Conservation (phyloP, 2,797 vertebrate genomes). For the Hippocampus kuda region DNA sequence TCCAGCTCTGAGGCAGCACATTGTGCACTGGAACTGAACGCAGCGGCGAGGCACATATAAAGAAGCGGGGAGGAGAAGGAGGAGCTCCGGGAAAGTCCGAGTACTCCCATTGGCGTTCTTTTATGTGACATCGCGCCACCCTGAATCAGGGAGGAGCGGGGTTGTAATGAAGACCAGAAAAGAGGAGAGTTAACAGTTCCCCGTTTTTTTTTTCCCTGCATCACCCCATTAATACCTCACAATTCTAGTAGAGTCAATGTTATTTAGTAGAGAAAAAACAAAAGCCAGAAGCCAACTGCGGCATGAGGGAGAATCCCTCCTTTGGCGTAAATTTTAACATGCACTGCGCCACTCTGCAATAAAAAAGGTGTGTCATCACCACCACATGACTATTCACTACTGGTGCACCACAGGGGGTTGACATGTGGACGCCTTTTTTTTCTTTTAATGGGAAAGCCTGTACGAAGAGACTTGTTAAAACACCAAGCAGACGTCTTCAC, state of each 20-base stretch:
- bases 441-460: too few species aligned
- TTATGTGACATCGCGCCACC: constrained; percentile 50
- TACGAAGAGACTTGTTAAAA: neutral
- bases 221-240: constrained; percentile 41
- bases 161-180: constrained; percentile 48
- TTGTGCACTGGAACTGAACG: constrained; percentile 57
- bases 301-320: constrained; percentile 21
- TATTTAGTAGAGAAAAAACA: constrained; percentile 15
- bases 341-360: neutral
- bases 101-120: constrained; percentile 50
- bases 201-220: constrained; percentile 25
- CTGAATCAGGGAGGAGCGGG: constrained; percentile 44
- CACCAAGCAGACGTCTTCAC: neutral
- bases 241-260: constrained; percentile 22
- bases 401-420: too few species aligned
- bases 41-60: constrained; percentile 59
- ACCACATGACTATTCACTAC: too few species aligned
- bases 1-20: constrained; percentile 57
- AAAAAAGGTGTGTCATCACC: neutral
- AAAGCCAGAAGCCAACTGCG: neutral
- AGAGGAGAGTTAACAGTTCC: constrained; percentile 56
- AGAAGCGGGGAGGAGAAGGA: constrained; percentile 47
- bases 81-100: constrained; percentile 45
- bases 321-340: neutral
- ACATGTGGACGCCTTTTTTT: neutral